A percentile compares a stretch with the other conserved stretches of the same genome.
These are phyloP conservation scores for Agrilus cyanescens DNA, from an alignment of 2,888 invertebrate species.

Conservation along the genomic window DNA sequence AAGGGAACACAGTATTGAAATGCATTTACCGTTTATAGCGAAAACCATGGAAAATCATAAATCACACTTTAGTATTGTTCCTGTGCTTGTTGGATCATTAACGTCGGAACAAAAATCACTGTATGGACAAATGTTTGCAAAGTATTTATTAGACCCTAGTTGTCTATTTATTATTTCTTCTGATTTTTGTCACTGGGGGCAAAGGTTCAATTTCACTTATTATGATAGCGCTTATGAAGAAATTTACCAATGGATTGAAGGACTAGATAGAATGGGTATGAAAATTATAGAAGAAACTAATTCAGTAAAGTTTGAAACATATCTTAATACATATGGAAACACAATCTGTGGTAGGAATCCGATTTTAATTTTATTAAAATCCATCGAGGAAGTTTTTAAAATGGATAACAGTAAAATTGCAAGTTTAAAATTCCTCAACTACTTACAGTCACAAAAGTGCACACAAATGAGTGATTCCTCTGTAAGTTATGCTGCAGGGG, in stretches of 20 bases:
- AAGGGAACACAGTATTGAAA: slow-evolving; percentile 93
- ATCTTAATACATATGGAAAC: slow-evolving; percentile 81
- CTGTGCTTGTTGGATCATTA: slow-evolving; percentile 83
- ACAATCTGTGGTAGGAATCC: slow-evolving; percentile 98
- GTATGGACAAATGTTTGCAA: slow-evolving; percentile 75
- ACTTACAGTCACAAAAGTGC: slow-evolving; percentile 89
- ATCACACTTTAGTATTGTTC: slow-evolving; percentile 79
- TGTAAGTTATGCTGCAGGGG: slow-evolving; percentile 85
- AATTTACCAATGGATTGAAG: slow-evolving; percentile 81
- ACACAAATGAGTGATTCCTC: slow-evolving; percentile 73
- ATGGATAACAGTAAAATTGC: slow-evolving; percentile 37
- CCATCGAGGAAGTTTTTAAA: slow-evolving; percentile 41
- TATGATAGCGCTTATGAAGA: slow-evolving; percentile 61
- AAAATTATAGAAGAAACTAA: slow-evolving; percentile 79
- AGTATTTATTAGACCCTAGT: slow-evolving; percentile 78
- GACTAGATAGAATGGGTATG: slow-evolving; percentile 89
- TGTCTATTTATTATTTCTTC: slow-evolving; percentile 88
- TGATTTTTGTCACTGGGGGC: slow-evolving; percentile 97
- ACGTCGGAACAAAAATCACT: slow-evolving; percentile 71
- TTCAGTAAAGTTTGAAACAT: slow-evolving; percentile 71
- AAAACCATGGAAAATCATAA: slow-evolving; percentile 90
- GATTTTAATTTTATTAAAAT: slow-evolving; percentile 81
- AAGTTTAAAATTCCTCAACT: slow-evolving; percentile 75
- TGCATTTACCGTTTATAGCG: slow-evolving; percentile 93
- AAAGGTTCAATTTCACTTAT: slow-evolving; percentile 69